phyloP scores from a whole-genome alignment of 2,797 vertebrate genomes.

The Phoebastria nigripes region DNA sequence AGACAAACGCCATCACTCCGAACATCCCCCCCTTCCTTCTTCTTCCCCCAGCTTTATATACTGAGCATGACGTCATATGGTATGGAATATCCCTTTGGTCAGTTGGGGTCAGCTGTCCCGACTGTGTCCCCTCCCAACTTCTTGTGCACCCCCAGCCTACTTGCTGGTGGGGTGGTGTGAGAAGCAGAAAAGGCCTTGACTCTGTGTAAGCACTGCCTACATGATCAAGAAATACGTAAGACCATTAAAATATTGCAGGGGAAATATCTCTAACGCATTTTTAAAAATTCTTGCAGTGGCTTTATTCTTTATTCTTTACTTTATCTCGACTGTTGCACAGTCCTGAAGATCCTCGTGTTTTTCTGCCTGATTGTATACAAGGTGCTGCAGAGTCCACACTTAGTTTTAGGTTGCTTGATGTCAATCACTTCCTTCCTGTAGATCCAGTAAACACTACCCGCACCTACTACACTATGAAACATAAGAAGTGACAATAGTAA shows the following conservation, averaged over 20 bases:
- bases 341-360: not conserved
- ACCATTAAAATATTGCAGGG: not conserved
- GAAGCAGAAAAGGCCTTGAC: no score
- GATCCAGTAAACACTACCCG: not conserved
- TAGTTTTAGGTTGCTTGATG: not conserved
- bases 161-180: no score
- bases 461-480: not conserved
- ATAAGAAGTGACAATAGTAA: not conserved
- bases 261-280: not conserved
- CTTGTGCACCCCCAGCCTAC: no score
- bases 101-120: no score
- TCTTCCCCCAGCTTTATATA: no score
- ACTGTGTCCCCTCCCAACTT: no score
- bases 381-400: not conserved
- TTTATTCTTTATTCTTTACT: not conserved
- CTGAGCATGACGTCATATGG: no score
- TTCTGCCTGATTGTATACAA: not conserved
- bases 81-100: no score
- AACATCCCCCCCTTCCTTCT: no score
- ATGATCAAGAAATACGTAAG: not conserved
- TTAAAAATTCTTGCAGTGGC: not conserved
- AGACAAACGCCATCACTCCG: no score
- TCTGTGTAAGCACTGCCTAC: no score
- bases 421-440: not conserved
- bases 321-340: not conserved